Evolutionary conservation across 2,113 vertebrate genomes (phyloP), one percentile per base, ranked within the genome.

Genomic region (Acrocephalus kingi): DNA sequence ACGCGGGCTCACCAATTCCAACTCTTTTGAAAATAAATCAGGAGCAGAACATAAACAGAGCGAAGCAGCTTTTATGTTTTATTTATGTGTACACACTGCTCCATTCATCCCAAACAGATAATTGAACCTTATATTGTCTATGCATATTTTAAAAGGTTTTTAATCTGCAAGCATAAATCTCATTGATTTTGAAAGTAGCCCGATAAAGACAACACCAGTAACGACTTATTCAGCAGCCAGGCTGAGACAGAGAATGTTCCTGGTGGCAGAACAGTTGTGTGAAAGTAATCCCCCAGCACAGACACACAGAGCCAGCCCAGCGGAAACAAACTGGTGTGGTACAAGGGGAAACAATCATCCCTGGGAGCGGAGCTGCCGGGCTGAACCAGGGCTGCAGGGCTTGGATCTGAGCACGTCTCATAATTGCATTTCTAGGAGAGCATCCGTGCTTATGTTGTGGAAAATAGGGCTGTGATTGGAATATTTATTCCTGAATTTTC

Each of bases 131-230:
- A 83, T 55, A 81, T 85, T 85, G 78, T 87, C 90, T 93, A 7
- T 69, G 91, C 81, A 93, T 95, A 72, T 91, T 96, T 96, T 92
- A 89, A 85, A 87, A 83, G 78, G 72, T 52, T 97, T 96, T 97
- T 95, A 94, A 90, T 95, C 95, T 95, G 92, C 92, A 94, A 87
- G 84, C 64, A 84, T 95, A 94, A 96, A 95, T 94, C 87, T 89
- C 75, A 83, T 94, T 93, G 96, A 95, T 87, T 89, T 48, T 93
- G 79, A 81, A 84, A 94, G 84, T 94, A 68, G 82, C 54, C 62
- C 41, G 25, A 78, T 76, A 72, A 81, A 90, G 83, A 84, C 92
- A 84, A 30, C 75, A 62, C 28, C 77, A 81, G 54, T 41, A 85
- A 35, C 84, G 45, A 84, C 51, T 90, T 7, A 39, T 13, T 83